Evolutionary conservation across 2,113 vertebrate species (phyloP).

Genomic region (Labeo rohita): DNA sequence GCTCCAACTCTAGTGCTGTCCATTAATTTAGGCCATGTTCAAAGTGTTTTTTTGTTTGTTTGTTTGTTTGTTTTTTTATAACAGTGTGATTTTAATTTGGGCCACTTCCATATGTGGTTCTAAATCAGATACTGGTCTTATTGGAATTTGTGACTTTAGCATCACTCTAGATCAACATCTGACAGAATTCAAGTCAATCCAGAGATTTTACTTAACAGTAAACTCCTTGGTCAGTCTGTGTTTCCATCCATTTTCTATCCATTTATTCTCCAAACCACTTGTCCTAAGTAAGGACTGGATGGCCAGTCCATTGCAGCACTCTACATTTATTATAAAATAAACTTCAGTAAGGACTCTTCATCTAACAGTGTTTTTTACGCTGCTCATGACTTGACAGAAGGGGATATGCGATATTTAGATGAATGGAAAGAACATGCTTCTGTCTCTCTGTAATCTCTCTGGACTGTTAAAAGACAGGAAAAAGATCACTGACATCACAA

Average conservation of each 20-base stretch:
- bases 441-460: background rate
- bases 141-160: no score
- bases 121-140: no score
- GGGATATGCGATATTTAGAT: background rate
- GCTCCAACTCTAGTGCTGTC: background rate
- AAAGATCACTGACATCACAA: background rate
- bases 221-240: background rate
- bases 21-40: background rate
- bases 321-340: background rate
- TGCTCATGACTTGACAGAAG: background rate
- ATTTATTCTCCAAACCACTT: background rate
- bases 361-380: background rate
- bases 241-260: background rate
- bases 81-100: no score
- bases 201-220: no score
- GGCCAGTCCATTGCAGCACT: background rate
- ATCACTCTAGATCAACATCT: no score
- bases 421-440: background rate
- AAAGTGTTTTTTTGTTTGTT: background rate
- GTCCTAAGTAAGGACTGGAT: background rate
- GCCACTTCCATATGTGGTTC: no score
- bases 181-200: no score
- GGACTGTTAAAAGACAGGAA: slow-evolving; percentile 38
- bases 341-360: background rate
- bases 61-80: no score